Evolutionary conservation across 2,113 vertebrate species (phyloP), one percentile per base, ranked within the genome.

Genomic region (Malaclemys terrapin): DNA sequence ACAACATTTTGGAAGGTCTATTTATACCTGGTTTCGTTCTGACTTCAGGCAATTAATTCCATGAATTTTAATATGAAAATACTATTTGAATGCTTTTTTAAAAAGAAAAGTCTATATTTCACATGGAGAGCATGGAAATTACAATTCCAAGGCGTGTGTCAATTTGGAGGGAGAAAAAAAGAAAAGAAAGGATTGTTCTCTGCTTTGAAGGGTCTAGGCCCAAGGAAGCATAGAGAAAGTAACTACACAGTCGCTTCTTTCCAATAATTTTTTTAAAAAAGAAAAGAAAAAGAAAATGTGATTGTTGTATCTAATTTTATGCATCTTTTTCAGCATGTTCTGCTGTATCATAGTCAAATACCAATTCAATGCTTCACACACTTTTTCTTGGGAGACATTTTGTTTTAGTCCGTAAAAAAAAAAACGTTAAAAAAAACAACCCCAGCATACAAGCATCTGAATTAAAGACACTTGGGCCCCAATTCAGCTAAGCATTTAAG

Each of bases 161-260:
- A 91, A 85, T 95, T 84, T 85, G 75, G 83, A 80, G 95, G 45
- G 79, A 91, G 80, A 84, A 65, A 91, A 76, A 5, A 17, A 94
- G 47, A 86, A 95, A 59, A 85, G 20, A 62, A 95, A 91, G 29
- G 50, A 13, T 12, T 91, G 2, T 91, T 76, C 31, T 89, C 85
- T 82, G 38, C 90, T 96, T 49, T 83, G 82, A 96, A 97, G 62
- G n/a, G 90, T 88, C 96, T 82, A 93, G 88, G 25, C 93, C 96
- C 92, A 80, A 84, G 81, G 82, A 45, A 95, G 6, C 47, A 54
- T 27, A 90, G 16, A 53, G 52, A 90, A 90, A 75, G 8, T 89
- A 78, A 84, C 29, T 54, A 11, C 79, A 86, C 24, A 92, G 14
- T 79, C 12, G 92, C 56, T n/a, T 72, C 19, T 11, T 47, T 56